Evolutionary conservation across 2,888 invertebrate species (phyloP).

Genomic region (Plemyria rubiginata): DNA sequence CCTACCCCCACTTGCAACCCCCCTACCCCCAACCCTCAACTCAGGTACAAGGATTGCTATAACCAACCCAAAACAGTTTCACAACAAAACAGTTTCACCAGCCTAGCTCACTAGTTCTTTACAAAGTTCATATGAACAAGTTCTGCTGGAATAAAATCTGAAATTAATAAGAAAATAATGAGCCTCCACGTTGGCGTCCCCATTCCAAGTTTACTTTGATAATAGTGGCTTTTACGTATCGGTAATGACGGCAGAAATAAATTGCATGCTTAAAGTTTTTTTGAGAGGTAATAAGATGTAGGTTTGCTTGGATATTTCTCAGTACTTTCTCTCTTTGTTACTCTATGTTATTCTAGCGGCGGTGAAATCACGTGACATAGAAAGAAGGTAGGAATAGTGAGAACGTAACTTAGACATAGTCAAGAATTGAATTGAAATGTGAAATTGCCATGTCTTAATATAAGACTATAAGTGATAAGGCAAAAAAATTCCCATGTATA

Average conservation of each 20-base stretch:
- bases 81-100: constrained; percentile 1
- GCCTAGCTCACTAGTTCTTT: constrained; percentile 22
- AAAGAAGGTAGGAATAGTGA: too few species aligned
- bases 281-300: constrained; percentile 3
- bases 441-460: too few species aligned
- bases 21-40: too few species aligned
- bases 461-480: too few species aligned
- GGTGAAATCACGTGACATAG: too few species aligned
- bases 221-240: constrained; percentile 25
- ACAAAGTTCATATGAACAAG: constrained; percentile 17
- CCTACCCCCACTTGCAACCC: too few species aligned
- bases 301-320: constrained; percentile 7
- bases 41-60: too few species aligned
- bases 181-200: constrained; percentile 16
- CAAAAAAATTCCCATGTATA: too few species aligned
- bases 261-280: constrained; percentile 16
- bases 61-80: too few species aligned
- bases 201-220: constrained; percentile 26
- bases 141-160: constrained; percentile 9
- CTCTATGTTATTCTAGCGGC: background rate
- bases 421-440: too few species aligned
- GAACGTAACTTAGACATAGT: too few species aligned
- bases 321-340: background rate
- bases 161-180: constrained; percentile 26
- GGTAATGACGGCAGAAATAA: constrained; percentile 23